Conservation (phyloP, 1,140 invertebrate species). For the Hyphantria cunea region DNA sequence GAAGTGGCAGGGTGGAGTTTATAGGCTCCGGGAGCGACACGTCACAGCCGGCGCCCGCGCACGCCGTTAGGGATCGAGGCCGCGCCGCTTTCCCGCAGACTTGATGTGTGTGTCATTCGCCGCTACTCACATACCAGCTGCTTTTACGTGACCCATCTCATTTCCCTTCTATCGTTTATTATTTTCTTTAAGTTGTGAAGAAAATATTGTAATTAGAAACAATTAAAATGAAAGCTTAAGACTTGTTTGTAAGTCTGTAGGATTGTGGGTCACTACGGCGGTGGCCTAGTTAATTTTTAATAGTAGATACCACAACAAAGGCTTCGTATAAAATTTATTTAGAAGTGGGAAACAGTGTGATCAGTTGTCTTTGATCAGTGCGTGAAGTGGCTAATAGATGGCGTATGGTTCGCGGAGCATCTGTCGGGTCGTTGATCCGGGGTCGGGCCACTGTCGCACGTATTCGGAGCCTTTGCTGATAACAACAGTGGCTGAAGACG, state of each 20-base stretch:
- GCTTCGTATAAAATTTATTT: neutral
- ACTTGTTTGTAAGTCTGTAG: neutral
- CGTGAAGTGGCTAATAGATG: conserved; percentile 41
- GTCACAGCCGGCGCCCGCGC: conserved; percentile 46
- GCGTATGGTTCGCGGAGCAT: conserved; percentile 32
- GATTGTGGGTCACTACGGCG: neutral
- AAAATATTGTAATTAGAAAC: too few species aligned
- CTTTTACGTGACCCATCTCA: neutral
- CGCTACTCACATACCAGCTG: conserved; percentile 17
- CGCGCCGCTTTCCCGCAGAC: conserved; percentile 50
- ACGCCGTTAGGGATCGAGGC: conserved; percentile 40
- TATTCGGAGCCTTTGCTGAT: neutral
- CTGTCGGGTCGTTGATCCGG: conserved; percentile 53
- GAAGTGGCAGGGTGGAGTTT: conserved; percentile 5
- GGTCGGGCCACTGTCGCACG: conserved; percentile 8
- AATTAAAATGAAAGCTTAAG: neutral
- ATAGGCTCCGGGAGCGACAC: conserved; percentile 36
- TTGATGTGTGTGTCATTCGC: conserved; percentile 19
- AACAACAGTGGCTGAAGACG: neutral
- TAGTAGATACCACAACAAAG: neutral
- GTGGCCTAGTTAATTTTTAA: neutral
- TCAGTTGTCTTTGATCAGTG: conserved; percentile 20
- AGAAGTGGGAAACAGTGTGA: conserved; percentile 11
- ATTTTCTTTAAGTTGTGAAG: neutral
- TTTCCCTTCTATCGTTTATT: neutral